Evolutionary conservation across 2,888 invertebrate genomes (phyloP).

Genomic region (Dicycla oo): DNA sequence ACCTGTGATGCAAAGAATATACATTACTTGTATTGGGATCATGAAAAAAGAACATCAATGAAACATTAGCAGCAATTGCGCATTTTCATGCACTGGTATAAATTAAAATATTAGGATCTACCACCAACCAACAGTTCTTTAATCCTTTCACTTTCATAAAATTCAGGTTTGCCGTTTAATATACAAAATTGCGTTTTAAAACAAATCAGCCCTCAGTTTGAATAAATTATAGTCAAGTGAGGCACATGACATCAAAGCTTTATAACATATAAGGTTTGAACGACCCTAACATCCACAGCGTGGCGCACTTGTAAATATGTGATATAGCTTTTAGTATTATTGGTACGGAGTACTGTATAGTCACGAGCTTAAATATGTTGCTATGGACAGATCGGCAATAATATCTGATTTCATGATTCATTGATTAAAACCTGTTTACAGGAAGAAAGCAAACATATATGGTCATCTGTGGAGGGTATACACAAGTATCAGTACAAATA

Average conservation of each 20-base stretch:
- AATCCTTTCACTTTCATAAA: background rate
- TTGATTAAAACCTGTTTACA: background rate
- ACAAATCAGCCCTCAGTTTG: constrained; percentile 2
- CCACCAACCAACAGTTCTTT: constrained; percentile 5
- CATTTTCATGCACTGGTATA: constrained; percentile 20
- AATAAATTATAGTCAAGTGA: constrained; percentile 1
- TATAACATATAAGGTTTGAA: constrained; percentile 58
- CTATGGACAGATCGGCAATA: background rate
- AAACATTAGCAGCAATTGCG: constrained; percentile 10
- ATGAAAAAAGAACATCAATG: constrained; percentile 31
- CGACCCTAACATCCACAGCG: constrained; percentile 68
- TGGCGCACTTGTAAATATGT: constrained; percentile 73
- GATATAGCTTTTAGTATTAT: constrained; percentile 65
- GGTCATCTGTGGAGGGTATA: background rate
- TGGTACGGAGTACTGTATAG: constrained; percentile 9
- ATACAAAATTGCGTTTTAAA: constrained; percentile 1
- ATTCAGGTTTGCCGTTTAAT: background rate
- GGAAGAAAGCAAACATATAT: background rate
- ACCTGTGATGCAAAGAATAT: constrained; percentile 55
- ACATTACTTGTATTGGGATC: constrained; percentile 45
- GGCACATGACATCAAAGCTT: constrained; percentile 44
- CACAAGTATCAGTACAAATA: background rate
- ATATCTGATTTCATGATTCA: background rate
- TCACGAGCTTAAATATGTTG: background rate
- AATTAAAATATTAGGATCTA: constrained; percentile 11